Evolutionary conservation across 2,888 invertebrate genomes (phyloP), one percentile per base, ranked within the genome.

Genomic region (Scaptomyza caliginosa): DNA sequence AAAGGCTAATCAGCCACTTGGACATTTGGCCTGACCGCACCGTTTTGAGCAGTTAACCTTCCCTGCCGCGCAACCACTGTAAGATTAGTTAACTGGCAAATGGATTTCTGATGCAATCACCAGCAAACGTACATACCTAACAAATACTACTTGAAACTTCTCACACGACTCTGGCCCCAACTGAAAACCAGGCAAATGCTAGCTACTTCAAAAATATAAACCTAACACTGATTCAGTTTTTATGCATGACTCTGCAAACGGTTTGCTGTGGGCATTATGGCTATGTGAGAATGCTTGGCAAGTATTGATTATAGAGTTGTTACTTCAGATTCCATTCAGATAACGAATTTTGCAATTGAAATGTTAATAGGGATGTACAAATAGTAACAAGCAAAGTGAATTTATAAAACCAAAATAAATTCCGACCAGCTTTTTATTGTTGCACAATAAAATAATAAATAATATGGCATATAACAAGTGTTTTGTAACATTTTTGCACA

Each of bases 1-100:
- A 83, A 83, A 88, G 74, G 74, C 88, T 88, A 83, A 83, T 83
- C 84, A 88, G 77, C 32, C 82, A 83, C 68, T 87, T 86, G 84
- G 66, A 81, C 77, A 74, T 77, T 77, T 68, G 70, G 60, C 58
- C 60, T 51, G 57, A 63, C 59, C 70, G 43, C 66, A 76, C 50
- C 43, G 50, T 10, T 34, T 43, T 16, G 30, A 45, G 54, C 6
- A 13, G 6, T 2, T 13, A 13, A 7, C 32, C 8, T 50, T 3
- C 13, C 32, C 7, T 3, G 0, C 32, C 13, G 8, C n/a, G n/a
- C n/a, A 19, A 5, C 16, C n/a, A 1, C 17, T 11, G 36, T 46
- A 32, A n/a, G 24, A 28, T 62, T 40, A 34, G 17, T 13, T 19
- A 8, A 49, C 38, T 52, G 52, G 19, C 40, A 65, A 73, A 73